Evolutionary conservation across 2,113 vertebrate genomes (phyloP), one percentile per base, ranked within the genome.

Genomic region (Malaclemys terrapin): DNA sequence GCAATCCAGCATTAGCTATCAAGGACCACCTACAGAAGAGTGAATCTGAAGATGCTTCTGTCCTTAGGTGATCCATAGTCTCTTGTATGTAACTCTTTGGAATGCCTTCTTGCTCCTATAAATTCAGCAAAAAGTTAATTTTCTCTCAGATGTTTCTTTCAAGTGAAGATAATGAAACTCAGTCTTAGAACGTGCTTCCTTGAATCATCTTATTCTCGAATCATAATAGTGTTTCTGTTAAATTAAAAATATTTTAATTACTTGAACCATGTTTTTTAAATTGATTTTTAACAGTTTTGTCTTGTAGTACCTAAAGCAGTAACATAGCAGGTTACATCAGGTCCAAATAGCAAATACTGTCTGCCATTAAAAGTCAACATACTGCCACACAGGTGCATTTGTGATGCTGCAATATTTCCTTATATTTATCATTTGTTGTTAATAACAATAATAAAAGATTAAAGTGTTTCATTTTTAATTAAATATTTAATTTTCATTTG

Each of bases 71-170:
- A 50, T 82, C 38, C 72, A 12, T 2, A 47, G 20, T 27, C 75
- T 57, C 47, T 76, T 87, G 50, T 17, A 20, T 42, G 10, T 38
- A 42, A 12, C 56, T 92, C 38, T 80, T 53, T 84, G 76, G 76
- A 49, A 92, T 89, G 13, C 27, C 29, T 87, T 82, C 50, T 19
- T 83, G 8, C 22, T 76, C 47, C 78, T 69, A 50, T 31, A 92
- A 85, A 78, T 16, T 84, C 35, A 88, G 31, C 24, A 84, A 91
- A 93, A 83, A n/a, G 76, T 72, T 75, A 83, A 69, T 80, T 83
- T 56, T 12, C 27, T 19, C 12, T 82, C 49, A 92, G 16, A 17
- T 54, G 2, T 80, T 92, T 22, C 5, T 38, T 53, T 89, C 81
- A 88, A 53, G 8, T 62, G 35, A 17, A 19, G 86, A 8, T 42